Conservation (phyloP, 2,888 invertebrate genomes). For the Drosophila antonietae region DNA sequence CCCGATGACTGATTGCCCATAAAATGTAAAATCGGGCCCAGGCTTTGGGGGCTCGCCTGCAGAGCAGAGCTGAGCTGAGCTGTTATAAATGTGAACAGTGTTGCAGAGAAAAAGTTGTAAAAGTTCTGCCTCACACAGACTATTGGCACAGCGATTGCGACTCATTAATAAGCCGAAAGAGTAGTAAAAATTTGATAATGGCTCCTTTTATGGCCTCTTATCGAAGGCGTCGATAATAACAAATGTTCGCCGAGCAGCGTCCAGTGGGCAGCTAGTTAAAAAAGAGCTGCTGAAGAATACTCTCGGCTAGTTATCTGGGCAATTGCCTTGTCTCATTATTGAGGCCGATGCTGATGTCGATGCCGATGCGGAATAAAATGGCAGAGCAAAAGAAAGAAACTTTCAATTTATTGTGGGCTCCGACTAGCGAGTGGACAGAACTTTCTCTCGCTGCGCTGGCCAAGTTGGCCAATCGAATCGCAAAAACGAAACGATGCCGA, state of each 20-base stretch:
- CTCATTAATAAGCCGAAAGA: slow-evolving; percentile 58
- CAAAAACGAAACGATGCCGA: slow-evolving; percentile 62
- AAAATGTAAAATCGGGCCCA: slow-evolving; percentile 46
- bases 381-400: slow-evolving; percentile 26
- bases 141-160: slow-evolving; percentile 11
- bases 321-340: slow-evolving; percentile 49
- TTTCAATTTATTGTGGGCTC: slow-evolving; percentile 53
- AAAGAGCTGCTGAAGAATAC: not conserved
- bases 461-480: slow-evolving; percentile 38
- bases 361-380: not conserved
- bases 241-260: slow-evolving; percentile 44
- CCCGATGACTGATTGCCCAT: slow-evolving; percentile 60
- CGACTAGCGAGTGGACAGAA: slow-evolving; percentile 27
- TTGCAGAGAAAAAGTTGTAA: slow-evolving; percentile 3
- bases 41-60: slow-evolving; percentile 4
- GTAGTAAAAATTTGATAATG: slow-evolving; percentile 62
- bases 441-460: slow-evolving; percentile 14
- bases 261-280: slow-evolving; percentile 5
- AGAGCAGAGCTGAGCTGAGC: slow-evolving; percentile 12
- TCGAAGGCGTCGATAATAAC: slow-evolving; percentile 54
- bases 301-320: slow-evolving; percentile 33
- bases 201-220: slow-evolving; percentile 63
- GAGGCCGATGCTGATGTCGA: not conserved
- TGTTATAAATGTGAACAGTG: slow-evolving; percentile 42
- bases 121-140: not conserved